Percentiles rank a stretch among this genome's conserved stretches.
Conservation (phyloP, 1,140 invertebrate species). For the Rhagoletis zephyria region DNA sequence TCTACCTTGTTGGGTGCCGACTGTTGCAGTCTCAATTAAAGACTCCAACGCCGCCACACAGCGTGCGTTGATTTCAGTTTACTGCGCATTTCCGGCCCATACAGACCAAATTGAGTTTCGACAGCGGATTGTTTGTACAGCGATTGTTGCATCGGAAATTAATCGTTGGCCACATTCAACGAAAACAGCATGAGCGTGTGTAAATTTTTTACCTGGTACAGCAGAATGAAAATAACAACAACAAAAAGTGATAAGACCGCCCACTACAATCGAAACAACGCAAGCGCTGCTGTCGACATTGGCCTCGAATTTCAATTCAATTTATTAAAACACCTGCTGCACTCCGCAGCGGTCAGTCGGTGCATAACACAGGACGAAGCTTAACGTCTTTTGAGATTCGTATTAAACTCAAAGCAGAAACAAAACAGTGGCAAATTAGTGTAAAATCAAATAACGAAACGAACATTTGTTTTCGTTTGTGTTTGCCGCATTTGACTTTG, state of each 20-base stretch:
- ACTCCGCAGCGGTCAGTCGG: background rate
- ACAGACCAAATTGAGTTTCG: background rate
- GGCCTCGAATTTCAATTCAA: conserved; percentile 25
- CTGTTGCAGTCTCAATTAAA: background rate
- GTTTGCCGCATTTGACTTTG: too few relatives aligned
- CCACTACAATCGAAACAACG: background rate
- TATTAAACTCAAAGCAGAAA: background rate
- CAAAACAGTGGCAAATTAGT: background rate
- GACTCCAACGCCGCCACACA: background rate
- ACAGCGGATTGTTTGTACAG: background rate
- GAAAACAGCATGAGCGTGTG: background rate
- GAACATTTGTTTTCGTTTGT: too few relatives aligned
- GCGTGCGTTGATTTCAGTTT: conserved; percentile 29
- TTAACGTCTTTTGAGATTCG: background rate
- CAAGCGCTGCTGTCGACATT: background rate
- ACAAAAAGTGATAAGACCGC: background rate
- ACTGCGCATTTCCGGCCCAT: conserved; percentile 29
- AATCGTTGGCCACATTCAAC: background rate
- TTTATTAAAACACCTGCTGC: conserved; percentile 15
- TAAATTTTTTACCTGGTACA: conserved; percentile 7
- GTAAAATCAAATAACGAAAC: background rate
- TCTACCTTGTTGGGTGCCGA: background rate
- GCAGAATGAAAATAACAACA: background rate
- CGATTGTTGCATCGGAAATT: background rate
- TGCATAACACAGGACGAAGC: background rate